A percentile compares a stretch with the other conserved stretches of the same genome.
Conservation (phyloP, 2,888 invertebrate species). For the Epirrhoe tristata region DNA sequence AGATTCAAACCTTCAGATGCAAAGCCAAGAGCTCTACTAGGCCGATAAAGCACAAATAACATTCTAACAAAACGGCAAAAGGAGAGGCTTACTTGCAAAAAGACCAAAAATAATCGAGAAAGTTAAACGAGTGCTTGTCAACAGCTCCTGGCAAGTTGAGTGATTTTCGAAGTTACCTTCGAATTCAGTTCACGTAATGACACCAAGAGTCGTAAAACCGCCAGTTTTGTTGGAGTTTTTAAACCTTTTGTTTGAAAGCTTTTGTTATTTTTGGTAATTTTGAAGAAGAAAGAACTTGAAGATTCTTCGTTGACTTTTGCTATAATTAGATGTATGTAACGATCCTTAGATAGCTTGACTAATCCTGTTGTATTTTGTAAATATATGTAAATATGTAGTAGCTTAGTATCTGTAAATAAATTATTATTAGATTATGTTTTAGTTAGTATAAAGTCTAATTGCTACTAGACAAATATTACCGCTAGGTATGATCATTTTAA, state of each 20-base stretch:
- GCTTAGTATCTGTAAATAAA: too few relatives aligned
- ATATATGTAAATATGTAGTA: too few relatives aligned
- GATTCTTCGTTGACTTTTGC: conserved; percentile 5
- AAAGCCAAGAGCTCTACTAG: too few relatives aligned
- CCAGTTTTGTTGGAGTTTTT: conserved; percentile 37
- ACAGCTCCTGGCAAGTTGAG: conserved; percentile 60
- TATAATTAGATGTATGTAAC: conserved; percentile 7
- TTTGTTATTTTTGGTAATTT: conserved; percentile 31
- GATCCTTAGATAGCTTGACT: too few relatives aligned
- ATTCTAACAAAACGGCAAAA: conserved; percentile 17
- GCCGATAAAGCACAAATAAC: not conserved
- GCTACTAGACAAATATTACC: too few relatives aligned
- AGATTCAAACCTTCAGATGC: too few relatives aligned
- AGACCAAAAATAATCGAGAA: conserved; percentile 57
- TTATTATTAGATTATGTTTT: too few relatives aligned
- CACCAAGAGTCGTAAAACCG: conserved; percentile 48
- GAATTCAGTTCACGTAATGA: conserved; percentile 46
- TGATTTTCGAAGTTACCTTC: conserved; percentile 55
- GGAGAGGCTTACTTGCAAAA: conserved; percentile 19
- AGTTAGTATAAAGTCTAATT: too few relatives aligned
- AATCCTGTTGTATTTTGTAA: too few relatives aligned
- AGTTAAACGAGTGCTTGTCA: conserved; percentile 72
- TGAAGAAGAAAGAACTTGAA: conserved; percentile 16
- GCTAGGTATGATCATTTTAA: too few relatives aligned
- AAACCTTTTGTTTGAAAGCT: conserved; percentile 37